A percentile compares a stretch with the other conserved stretches of the same genome.
Conservation (phyloP, 2,797 vertebrate genomes). For the Lacerta viridis region DNA sequence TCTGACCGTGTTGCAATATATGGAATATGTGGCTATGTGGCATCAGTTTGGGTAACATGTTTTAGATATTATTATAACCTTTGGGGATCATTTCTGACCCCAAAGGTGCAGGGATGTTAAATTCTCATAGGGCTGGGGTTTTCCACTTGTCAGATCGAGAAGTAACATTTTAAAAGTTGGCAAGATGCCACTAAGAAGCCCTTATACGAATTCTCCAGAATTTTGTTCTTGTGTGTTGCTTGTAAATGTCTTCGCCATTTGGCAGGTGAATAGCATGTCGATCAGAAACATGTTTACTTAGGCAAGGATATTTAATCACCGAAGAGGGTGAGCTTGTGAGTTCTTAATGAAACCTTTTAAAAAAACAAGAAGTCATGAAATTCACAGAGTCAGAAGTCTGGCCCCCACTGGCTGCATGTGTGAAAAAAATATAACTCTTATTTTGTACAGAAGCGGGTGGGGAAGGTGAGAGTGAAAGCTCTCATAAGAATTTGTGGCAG, state of each 20-base stretch:
- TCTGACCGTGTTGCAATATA: neutral
- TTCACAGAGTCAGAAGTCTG: neutral
- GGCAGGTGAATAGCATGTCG: constrained; percentile 12
- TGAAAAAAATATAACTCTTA: constrained; percentile 24
- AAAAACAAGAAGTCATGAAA: constrained; percentile 45
- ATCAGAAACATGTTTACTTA: constrained; percentile 50
- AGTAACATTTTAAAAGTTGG: neutral
- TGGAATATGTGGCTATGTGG: neutral
- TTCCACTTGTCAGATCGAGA: constrained; percentile 2
- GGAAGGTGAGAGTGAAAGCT: constrained; percentile 45
- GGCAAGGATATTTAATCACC: constrained; percentile 52
- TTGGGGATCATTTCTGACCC: neutral
- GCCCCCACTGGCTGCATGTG: neutral
- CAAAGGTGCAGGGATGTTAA: neutral
- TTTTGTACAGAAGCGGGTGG: constrained; percentile 31
- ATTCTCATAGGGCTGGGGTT: neutral
- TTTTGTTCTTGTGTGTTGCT: constrained; percentile 15
- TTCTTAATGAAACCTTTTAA: constrained; percentile 41
- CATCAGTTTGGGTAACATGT: neutral
- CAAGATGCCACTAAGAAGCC: neutral
- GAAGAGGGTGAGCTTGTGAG: constrained; percentile 39
- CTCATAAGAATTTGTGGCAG: constrained; percentile 76
- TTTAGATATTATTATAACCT: neutral
- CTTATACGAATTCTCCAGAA: constrained; percentile 3
- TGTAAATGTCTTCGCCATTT: constrained; percentile 14